These are phyloP conservation scores for Drosophila arizonae DNA, from an alignment of 1,140 invertebrate genomes.

Conservation along the genomic window DNA sequence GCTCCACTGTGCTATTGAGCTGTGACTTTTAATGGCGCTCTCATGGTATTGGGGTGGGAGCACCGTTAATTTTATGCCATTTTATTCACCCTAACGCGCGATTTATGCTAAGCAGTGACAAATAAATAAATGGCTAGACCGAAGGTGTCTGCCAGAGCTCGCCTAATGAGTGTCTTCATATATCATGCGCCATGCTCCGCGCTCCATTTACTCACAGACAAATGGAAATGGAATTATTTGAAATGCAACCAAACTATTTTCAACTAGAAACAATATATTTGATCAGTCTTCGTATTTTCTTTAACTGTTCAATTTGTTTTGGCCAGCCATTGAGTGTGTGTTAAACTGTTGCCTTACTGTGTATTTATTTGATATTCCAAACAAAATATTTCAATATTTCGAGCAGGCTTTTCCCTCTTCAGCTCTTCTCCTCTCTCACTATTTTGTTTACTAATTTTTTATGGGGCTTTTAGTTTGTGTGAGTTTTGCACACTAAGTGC, in stretches of 20 bases:
- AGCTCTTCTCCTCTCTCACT: background rate
- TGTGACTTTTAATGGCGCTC: slow-evolving; percentile 20
- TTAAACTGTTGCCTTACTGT: background rate
- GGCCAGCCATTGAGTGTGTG: background rate
- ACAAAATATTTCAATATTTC: slow-evolving; percentile 9
- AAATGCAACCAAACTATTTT: slow-evolving; percentile 1
- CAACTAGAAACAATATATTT: slow-evolving; percentile 9
- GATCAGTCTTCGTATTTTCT: background rate
- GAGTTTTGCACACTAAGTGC: slow-evolving; percentile 2
- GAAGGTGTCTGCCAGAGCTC: slow-evolving; percentile 59
- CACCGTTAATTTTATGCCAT: slow-evolving; percentile 76
- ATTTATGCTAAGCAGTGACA: slow-evolving; percentile 72
- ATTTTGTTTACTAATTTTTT: background rate
- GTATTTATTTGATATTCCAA: slow-evolving; percentile 1
- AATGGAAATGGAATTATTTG: background rate
- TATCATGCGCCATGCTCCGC: slow-evolving; percentile 10
- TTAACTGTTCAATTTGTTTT: slow-evolving; percentile 8
- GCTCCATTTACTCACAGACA: slow-evolving; percentile 28
- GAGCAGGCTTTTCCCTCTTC: background rate
- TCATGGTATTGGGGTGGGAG: slow-evolving; percentile 33
- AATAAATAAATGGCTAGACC: slow-evolving; percentile 66
- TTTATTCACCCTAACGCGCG: slow-evolving; percentile 71
- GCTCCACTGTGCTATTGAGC: slow-evolving; percentile 45
- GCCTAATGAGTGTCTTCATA: slow-evolving; percentile 49
- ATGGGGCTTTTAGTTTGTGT: slow-evolving; percentile 8